Evolutionary conservation across 2,888 invertebrate genomes (phyloP).

Genomic region (Cosmorhoe ocellata): DNA sequence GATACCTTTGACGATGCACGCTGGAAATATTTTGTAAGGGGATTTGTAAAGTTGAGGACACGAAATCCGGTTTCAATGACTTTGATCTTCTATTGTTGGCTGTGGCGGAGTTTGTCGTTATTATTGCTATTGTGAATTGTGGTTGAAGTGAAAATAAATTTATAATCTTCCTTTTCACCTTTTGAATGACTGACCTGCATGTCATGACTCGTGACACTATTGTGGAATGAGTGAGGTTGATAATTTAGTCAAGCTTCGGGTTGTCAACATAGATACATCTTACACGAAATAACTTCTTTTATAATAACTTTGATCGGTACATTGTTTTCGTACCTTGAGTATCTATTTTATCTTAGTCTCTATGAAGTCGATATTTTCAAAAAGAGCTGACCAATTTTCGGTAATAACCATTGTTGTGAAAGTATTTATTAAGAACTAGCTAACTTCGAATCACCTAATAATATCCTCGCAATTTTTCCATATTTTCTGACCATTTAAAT

Average conservation of each 20-base stretch:
- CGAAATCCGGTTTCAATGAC: conserved; percentile 18
- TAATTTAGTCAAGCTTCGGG: not conserved
- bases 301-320: no score
- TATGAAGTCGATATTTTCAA: no score
- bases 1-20: conserved; percentile 35
- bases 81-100: conserved; percentile 13
- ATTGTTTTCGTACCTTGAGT: no score
- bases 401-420: no score
- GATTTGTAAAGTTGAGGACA: conserved; percentile 31
- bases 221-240: conserved; percentile 3
- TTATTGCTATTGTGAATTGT: conserved; percentile 9
- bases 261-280: not conserved
- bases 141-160: not conserved
- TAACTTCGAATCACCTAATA: no score
- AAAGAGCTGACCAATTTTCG: no score
- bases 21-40: conserved; percentile 33
- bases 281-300: no score
- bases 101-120: conserved; percentile 10
- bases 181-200: conserved; percentile 2
- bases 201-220: conserved; percentile 4
- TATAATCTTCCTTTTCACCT: not conserved
- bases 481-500: no score
- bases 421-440: no score
- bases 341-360: no score
- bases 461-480: no score